A percentile compares a stretch with the other conserved stretches of the same genome.
Evolutionary conservation across 2,113 vertebrate species (phyloP).

Genomic region (Glaucomys volans): DNA sequence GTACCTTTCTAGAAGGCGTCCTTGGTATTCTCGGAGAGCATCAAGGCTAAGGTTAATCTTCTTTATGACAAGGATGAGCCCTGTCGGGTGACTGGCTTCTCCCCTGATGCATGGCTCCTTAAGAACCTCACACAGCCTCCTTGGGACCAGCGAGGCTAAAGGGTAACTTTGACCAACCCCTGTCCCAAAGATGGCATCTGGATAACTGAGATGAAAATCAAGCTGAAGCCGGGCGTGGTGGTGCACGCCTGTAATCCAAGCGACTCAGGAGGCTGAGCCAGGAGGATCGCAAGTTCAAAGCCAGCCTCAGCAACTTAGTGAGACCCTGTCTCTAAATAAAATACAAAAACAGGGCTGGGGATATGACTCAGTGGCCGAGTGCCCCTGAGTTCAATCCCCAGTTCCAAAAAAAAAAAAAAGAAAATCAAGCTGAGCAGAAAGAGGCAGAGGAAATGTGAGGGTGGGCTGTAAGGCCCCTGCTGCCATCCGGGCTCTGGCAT

Average conservation of each 20-base stretch:
- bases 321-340: no score
- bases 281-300: no score
- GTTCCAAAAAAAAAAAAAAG: no score
- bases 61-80: background rate
- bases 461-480: background rate
- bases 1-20: background rate
- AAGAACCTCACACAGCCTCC: background rate
- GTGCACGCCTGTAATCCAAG: no score
- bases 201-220: background rate
- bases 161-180: background rate
- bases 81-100: background rate
- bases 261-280: no score
- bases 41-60: background rate
- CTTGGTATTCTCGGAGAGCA: background rate
- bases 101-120: background rate
- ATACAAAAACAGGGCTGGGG: no score
- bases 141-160: background rate
- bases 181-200: background rate
- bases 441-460: background rate
- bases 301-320: no score
- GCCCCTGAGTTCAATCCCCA: no score
- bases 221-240: no score
- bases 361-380: no score
- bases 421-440: conserved; percentile 3
- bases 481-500: background rate